phyloP scores from a whole-genome alignment of 2,888 invertebrate genomes.

The Crematogaster levior region DNA sequence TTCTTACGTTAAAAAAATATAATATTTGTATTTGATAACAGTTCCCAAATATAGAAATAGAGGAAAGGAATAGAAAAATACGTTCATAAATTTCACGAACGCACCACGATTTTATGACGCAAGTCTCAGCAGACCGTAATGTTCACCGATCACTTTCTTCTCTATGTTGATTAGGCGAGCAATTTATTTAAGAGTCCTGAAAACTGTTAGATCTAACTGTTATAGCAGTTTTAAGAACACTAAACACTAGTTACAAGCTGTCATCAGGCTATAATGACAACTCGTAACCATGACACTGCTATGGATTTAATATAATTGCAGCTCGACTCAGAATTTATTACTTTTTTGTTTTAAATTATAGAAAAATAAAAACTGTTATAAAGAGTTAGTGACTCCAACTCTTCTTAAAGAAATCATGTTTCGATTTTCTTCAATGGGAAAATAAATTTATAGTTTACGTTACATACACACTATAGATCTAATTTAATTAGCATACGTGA shows the following conservation, averaged over 20 bases:
- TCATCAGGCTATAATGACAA: neutral
- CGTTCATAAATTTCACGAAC: neutral
- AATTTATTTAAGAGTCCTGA: neutral
- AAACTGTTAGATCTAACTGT: neutral
- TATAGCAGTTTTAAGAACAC: neutral
- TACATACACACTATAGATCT: no score
- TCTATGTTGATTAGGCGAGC: neutral
- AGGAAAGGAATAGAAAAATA: neutral
- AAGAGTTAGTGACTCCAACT: neutral
- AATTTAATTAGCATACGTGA: no score
- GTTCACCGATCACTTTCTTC: conserved; percentile 31
- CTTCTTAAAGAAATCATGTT: neutral
- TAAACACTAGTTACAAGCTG: no score
- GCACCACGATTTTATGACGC: neutral
- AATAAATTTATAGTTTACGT: no score
- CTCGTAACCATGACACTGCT: conserved; percentile 15
- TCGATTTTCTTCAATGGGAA: no score
- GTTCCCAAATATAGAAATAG: neutral
- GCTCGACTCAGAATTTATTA: neutral
- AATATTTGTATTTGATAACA: neutral
- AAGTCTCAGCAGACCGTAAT: conserved; percentile 16
- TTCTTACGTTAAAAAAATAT: neutral
- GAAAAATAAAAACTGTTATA: neutral
- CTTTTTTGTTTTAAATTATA: neutral
- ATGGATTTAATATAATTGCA: neutral